Conservation (phyloP, 2,797 vertebrate species). For the Crax fasciolata region DNA sequence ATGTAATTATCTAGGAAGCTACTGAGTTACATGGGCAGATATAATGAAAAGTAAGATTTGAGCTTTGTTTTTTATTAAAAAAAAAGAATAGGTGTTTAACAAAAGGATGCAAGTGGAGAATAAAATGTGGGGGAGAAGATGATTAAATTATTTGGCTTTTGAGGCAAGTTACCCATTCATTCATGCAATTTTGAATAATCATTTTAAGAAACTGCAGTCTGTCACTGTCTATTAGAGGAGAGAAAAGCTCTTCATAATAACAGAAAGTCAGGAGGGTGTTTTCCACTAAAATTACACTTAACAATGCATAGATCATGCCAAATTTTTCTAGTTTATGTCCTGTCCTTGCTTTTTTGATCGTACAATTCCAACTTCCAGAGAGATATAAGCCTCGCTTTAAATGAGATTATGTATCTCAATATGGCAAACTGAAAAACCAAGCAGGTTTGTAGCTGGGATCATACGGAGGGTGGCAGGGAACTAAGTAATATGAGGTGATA, state of each 20-base stretch:
- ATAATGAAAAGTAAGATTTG: not conserved
- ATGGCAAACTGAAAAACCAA: not conserved
- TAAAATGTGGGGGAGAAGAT: not conserved
- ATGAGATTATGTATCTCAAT: not conserved
- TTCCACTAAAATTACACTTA: not conserved
- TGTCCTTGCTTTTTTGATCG: not conserved
- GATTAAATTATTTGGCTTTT: not conserved
- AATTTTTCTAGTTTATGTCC: not conserved
- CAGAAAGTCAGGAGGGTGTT: not conserved
- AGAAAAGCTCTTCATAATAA: not conserved
- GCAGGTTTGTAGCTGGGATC: not conserved
- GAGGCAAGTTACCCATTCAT: not conserved
- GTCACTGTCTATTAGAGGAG: not conserved
- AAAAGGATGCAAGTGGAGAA: not conserved
- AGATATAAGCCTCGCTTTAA: not conserved
- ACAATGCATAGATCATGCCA: not conserved
- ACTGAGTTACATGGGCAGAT: not conserved
- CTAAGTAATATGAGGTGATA: not conserved
- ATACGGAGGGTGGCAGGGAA: not conserved
- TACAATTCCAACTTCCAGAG: not conserved
- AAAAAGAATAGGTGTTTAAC: not conserved
- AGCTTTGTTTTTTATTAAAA: not conserved
- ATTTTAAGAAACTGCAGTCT: not conserved
- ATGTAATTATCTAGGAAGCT: not conserved
- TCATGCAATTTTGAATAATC: not conserved